A percentile compares a stretch with the other conserved stretches of the same genome.
phyloP scores from a whole-genome alignment of 2,113 vertebrate species.

The Hepsetus odoe region DNA sequence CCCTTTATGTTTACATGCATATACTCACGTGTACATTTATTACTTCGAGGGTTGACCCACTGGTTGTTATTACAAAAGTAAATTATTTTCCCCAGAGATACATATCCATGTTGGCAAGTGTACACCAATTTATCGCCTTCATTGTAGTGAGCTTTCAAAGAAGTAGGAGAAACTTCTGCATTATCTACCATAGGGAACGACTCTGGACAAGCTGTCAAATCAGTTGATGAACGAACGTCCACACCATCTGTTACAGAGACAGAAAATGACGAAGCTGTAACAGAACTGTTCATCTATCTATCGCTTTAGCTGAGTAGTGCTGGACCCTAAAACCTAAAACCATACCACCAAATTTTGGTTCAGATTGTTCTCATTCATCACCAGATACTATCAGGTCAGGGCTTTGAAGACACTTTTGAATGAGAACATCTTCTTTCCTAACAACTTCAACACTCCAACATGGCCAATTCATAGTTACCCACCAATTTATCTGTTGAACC shows the following conservation, averaged over 20 bases:
- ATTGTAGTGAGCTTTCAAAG: neutral
- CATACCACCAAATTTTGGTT: too few relatives aligned
- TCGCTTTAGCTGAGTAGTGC: too few relatives aligned
- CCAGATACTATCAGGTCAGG: too few relatives aligned
- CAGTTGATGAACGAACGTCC: neutral
- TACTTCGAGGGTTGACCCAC: neutral
- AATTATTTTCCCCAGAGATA: constrained; percentile 26
- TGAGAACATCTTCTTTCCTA: too few relatives aligned
- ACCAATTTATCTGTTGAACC: too few relatives aligned
- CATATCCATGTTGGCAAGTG: constrained; percentile 41
- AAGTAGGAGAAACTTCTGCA: neutral
- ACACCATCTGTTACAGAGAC: neutral
- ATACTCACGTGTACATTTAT: constrained; percentile 51
- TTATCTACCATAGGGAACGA: constrained; percentile 24
- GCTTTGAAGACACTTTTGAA: too few relatives aligned
- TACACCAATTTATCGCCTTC: constrained; percentile 33
- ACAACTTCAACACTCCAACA: too few relatives aligned
- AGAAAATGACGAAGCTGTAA: neutral
- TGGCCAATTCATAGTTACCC: too few relatives aligned
- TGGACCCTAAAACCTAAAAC: too few relatives aligned
- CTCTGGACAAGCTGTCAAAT: constrained; percentile 33
- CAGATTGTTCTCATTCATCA: too few relatives aligned
- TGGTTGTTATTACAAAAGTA: constrained; percentile 10
- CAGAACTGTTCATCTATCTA: neutral
- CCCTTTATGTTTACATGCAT: neutral